Conservation (phyloP, 2,113 vertebrate species). For the Etheostoma spectabile region DNA sequence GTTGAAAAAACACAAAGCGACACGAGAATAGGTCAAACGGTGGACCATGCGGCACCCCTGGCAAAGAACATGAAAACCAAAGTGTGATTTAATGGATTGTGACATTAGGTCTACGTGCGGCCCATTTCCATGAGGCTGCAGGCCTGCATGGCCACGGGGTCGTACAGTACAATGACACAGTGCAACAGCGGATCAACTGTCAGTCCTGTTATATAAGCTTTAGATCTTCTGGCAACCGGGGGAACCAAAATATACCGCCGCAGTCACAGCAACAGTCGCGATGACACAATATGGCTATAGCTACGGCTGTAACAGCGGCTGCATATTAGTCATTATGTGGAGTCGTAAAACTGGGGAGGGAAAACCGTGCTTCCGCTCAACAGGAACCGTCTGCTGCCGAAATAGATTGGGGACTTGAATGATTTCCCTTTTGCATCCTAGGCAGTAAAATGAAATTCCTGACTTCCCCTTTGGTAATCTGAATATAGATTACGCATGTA, state of each 20-base stretch:
- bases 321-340: conserved; percentile 73
- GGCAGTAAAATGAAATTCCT: conserved; percentile 69
- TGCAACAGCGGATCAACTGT: conserved; percentile 55
- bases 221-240: conserved; percentile 50
- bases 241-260: conserved; percentile 53
- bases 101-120: conserved; percentile 61
- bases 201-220: conserved; percentile 63
- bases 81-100: conserved; percentile 67
- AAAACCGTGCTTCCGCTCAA: conserved; percentile 52
- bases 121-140: conserved; percentile 51
- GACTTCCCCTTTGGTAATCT: conserved; percentile 72
- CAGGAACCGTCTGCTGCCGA: conserved; percentile 45
- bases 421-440: conserved; percentile 73
- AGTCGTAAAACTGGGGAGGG: conserved; percentile 68
- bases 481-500: conserved; percentile 71
- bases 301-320: conserved; percentile 62
- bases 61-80: conserved; percentile 56
- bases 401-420: conserved; percentile 62
- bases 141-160: conserved; percentile 50
- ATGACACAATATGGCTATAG: conserved; percentile 63
- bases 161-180: conserved; percentile 42
- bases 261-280: conserved; percentile 55
- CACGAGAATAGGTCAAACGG: conserved; percentile 11
- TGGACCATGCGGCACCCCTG: conserved; percentile 51
- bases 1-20: background rate